Base-by-base conservation (phyloP, 2,888 invertebrate species). In the Hypsopygia costalis region DNA sequence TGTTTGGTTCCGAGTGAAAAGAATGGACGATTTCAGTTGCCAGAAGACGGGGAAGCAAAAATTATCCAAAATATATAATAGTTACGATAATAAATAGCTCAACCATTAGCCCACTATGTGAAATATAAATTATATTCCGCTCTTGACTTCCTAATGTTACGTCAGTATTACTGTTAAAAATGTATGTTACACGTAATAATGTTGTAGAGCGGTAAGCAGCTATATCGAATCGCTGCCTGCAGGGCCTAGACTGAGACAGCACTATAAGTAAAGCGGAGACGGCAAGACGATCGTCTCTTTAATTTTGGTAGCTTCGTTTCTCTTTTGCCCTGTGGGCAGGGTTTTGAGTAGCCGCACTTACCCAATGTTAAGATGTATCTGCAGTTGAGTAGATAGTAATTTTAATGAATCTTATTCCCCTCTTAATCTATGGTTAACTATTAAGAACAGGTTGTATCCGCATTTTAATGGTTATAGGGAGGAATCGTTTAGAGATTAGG, bases 31-130 rank as follows among this genome's bases (percentile, higher is more conserved):
- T 81, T 70, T 73, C 62, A 73, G 75, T 78, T 75, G 81, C 73
- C 69, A 66, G 76, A 59, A 66, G 83, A 85, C 85, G 85, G 79
- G 87, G 86, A 86, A 86, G 85, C 85, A 81, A 69, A 74, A 66
- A 62, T 43, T 44, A 49, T 62, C 50, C 55, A 61, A 52, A 58
- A 41, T 57, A 59, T 55, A 36, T 39, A 42, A 56, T 63, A 70
- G 62, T 55, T 59, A 58, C 51, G 59, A 49, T 60, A 64, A 16
- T 3, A 16, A 16, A 59, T 60, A 68, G 59, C 61, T 63, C 63
- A 65, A 55, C 58, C 65, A 51, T 66, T 72, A 69, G 57, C 61
- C 68, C 58, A 58, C 40, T 62, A 53, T 46, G 54, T 58, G 55
- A 57, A 58, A 62, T 66, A 68, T 51, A 55, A 62, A 60, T 58